Evolutionary conservation across 2,888 invertebrate genomes (phyloP), one percentile per base, ranked within the genome.

Genomic region (Galerucella pusilla): DNA sequence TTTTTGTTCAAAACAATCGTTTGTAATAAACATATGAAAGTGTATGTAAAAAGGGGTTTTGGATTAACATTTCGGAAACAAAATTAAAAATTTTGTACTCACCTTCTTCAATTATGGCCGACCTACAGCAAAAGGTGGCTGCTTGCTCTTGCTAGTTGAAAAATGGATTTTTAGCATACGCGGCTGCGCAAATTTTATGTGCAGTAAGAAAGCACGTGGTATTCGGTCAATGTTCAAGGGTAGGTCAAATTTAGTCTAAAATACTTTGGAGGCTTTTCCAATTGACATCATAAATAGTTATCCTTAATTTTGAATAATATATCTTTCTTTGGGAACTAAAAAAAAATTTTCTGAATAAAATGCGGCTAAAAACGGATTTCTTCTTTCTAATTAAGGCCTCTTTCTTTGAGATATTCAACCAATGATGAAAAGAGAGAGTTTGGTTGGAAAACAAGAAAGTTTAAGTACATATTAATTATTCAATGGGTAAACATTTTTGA

Each of bases 31-130:
- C 35, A 61, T 61, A 28, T 28, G 14, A 46, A 49, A 28, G 7
- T 11, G 28, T 49, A 16, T 3, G 5, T 11, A 11, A 11, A 45
- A 20, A 0, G n/a, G n/a, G 35, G 35, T 42, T 42, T 11, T 42
- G 16, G 16, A n/a, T 45, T 3, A 10, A 16, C 9, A 46, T 42
- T 66, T 25, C 20, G 46, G 20, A n/a, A 9, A 20, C 2, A 64
- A 49, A 74, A 72, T 69, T 64, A n/a, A 64, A 68, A 68, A 70
- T 49, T 66, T 28, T 54, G 14, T 12, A 77, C 77, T 77, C 65
- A 78, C 78, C 71, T 59, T 65, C 52, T 66, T 65, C 59, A 73
- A 73, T 71, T 74, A 76, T 79, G 78, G 77, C 77, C 75, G 78
- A 75, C 75, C 67, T 68, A 73, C 75, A 75, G 76, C 70, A 77